A percentile compares a stretch with the other conserved stretches of the same genome.
These are phyloP conservation scores for Coboldia fuscipes DNA, from an alignment of 1,140 invertebrate species.

Conservation along the genomic window DNA sequence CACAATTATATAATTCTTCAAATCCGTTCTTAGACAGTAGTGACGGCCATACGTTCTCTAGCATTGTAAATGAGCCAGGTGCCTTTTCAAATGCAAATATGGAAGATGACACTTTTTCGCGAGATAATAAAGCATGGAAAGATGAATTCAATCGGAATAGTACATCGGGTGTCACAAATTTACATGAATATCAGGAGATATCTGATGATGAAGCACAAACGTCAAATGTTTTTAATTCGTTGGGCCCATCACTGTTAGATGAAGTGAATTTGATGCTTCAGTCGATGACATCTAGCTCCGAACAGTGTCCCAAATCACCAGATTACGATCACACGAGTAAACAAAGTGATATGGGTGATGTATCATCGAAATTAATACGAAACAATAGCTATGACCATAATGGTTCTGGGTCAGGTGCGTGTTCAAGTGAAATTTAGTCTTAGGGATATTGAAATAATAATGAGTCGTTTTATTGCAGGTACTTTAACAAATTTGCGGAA, in stretches of 20 bases:
- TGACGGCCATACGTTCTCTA: slow-evolving; percentile 6
- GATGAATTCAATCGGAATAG: no score
- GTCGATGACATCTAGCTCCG: slow-evolving; percentile 29
- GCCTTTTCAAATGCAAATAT: no score
- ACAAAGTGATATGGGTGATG: slow-evolving; percentile 51
- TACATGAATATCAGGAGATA: slow-evolving; percentile 83
- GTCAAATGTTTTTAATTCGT: slow-evolving; percentile 55
- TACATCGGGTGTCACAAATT: slow-evolving; percentile 9
- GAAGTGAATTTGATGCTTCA: slow-evolving; percentile 91
- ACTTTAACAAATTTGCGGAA: slow-evolving; percentile 23
- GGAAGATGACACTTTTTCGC: no score
- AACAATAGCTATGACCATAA: slow-evolving; percentile 9
- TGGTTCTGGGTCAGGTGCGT: not conserved
- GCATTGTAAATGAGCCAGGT: slow-evolving; percentile 8
- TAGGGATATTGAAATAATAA: not conserved
- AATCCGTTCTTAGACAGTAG: slow-evolving; percentile 9
- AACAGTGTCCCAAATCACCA: slow-evolving; percentile 20
- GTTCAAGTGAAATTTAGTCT: not conserved
- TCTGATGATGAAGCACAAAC: slow-evolving; percentile 57
- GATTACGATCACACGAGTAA: slow-evolving; percentile 44
- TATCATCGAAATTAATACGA: slow-evolving; percentile 26
- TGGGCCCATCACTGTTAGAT: slow-evolving; percentile 80
- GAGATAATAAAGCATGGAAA: no score
- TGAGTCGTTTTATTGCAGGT: not conserved
- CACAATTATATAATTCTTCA: slow-evolving; percentile 7